Percentiles rank a stretch among this genome's conserved stretches.
These are phyloP conservation scores for Heterohyrax brucei DNA, from an alignment of 2,797 vertebrate species.

Conservation along the genomic window DNA sequence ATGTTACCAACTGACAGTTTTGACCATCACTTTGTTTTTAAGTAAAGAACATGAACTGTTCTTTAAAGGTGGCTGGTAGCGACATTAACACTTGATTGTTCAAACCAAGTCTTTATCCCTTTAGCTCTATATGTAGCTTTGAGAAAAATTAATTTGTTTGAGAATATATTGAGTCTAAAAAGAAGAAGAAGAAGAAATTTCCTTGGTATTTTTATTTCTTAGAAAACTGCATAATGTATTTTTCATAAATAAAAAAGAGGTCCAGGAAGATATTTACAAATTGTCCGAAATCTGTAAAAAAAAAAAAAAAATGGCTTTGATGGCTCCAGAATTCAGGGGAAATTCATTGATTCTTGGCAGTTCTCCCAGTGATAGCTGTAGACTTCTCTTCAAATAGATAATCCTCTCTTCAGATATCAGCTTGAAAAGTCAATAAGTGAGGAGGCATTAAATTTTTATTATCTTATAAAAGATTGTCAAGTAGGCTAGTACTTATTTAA, in stretches of 20 bases:
- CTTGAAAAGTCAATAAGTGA: constrained; percentile 92
- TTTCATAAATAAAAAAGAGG: constrained; percentile 95
- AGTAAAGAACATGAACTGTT: not conserved
- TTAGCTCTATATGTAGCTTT: constrained; percentile 29
- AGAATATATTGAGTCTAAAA: constrained; percentile 31
- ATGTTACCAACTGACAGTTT: constrained; percentile 43
- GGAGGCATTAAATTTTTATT: not conserved
- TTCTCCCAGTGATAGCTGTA: constrained; percentile 98
- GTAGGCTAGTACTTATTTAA: not conserved
- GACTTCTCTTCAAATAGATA: constrained; percentile 95
- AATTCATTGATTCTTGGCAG: constrained; percentile 96
- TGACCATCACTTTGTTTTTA: not conserved
- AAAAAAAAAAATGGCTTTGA: constrained; percentile 92
- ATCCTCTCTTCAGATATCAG: too few species aligned
- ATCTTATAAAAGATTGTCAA: not conserved
- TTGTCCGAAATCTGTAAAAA: constrained; percentile 94
- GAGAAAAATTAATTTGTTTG: not conserved
- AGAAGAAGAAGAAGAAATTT: constrained; percentile 57
- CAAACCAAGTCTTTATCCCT: not conserved
- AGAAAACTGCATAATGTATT: constrained; percentile 96
- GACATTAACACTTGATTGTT: not conserved
- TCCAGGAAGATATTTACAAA: constrained; percentile 95
- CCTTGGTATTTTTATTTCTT: constrained; percentile 81
- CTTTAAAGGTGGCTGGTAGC: not conserved
- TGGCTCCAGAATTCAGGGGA: constrained; percentile 96